A percentile compares a stretch with the other conserved stretches of the same genome.
Evolutionary conservation across 2,113 vertebrate genomes (phyloP).

Genomic region (Cebus imitator): DNA sequence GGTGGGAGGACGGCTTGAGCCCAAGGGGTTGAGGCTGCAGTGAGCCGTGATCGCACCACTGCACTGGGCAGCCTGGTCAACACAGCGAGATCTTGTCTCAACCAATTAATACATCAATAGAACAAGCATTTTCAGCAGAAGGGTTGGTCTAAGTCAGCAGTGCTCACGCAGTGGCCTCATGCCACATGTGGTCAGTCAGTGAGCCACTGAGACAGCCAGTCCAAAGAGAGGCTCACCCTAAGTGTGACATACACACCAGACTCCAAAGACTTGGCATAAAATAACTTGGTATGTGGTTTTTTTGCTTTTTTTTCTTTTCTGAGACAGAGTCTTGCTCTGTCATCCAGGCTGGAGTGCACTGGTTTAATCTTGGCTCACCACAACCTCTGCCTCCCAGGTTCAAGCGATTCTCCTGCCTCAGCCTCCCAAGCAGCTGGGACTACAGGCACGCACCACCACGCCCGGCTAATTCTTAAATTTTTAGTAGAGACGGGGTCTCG

Average conservation of each 20-base stretch:
- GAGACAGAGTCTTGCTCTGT: neutral
- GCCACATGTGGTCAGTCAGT: fast-evolving
- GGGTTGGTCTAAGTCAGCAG: neutral
- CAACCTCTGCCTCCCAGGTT: neutral
- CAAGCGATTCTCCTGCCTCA: neutral
- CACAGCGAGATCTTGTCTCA: neutral
- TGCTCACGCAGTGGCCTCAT: fast-evolving
- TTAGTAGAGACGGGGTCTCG: neutral
- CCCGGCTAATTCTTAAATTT: neutral
- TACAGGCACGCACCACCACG: neutral
- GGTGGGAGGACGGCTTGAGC: neutral
- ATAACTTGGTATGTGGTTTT: neutral
- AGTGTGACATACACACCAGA: no score
- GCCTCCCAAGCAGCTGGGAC: neutral
- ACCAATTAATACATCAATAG: neutral
- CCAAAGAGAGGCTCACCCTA: no score
- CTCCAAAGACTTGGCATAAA: fast-evolving
- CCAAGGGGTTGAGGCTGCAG: neutral
- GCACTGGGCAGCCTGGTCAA: neutral
- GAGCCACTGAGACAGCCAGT: no score
- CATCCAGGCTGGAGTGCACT: neutral
- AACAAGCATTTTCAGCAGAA: neutral
- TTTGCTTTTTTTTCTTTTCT: neutral
- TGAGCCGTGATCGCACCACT: neutral
- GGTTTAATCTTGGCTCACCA: no score